Evolutionary conservation across 1,140 invertebrate species (phyloP).

Genomic region (Lepidostoma basale): DNA sequence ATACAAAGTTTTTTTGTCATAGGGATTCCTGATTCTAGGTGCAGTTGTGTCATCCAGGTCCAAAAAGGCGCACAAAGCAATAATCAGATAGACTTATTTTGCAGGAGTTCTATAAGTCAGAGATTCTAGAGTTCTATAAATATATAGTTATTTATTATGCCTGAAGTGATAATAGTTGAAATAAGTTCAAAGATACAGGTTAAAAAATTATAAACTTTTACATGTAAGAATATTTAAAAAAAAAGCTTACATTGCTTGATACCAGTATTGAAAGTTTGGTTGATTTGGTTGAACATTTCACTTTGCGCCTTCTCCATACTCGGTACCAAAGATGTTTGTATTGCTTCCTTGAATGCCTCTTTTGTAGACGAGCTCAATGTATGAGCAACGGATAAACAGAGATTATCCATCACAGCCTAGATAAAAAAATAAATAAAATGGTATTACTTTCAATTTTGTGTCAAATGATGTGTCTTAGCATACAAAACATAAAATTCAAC

Average conservation of each 20-base stretch:
- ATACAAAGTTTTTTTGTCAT: too few relatives aligned
- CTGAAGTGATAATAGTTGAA: too few relatives aligned
- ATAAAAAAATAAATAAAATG: slow-evolving; percentile 26
- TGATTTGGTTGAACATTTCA: slow-evolving; percentile 86
- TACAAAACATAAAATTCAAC: too few relatives aligned
- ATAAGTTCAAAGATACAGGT: background rate
- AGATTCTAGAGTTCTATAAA: too few relatives aligned
- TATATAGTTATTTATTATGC: too few relatives aligned
- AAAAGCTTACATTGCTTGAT: slow-evolving; percentile 83
- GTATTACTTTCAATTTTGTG: too few relatives aligned
- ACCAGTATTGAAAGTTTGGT: slow-evolving; percentile 82
- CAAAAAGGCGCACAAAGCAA: too few relatives aligned
- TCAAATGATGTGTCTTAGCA: too few relatives aligned
- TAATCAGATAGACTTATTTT: too few relatives aligned
- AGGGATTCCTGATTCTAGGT: too few relatives aligned
- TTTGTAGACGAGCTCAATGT: slow-evolving; percentile 71
- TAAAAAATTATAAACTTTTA: background rate
- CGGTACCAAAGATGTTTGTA: slow-evolving; percentile 77
- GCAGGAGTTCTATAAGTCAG: too few relatives aligned
- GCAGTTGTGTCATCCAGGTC: too few relatives aligned
- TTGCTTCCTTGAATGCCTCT: slow-evolving; percentile 74
- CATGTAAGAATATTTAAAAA: background rate
- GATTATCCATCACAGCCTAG: slow-evolving; percentile 74
- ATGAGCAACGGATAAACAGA: slow-evolving; percentile 70
- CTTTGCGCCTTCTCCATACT: slow-evolving; percentile 84